phyloP scores from a whole-genome alignment of 2,113 vertebrate genomes.

The Pao palembangensis region DNA sequence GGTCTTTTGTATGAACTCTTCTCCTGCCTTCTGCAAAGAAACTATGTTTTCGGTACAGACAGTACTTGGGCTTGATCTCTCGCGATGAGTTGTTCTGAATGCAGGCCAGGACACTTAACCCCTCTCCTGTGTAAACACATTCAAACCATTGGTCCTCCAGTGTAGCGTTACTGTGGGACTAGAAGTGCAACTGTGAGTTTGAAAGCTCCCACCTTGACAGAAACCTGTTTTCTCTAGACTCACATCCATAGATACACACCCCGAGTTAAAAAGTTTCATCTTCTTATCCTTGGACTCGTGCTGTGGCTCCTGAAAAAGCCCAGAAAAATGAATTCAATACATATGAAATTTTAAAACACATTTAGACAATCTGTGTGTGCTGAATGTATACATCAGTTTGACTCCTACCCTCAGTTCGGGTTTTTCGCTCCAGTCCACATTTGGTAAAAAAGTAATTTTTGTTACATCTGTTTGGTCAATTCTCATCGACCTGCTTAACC shows the following conservation, averaged over 20 bases:
- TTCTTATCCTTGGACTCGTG: constrained; percentile 64
- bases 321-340: background rate
- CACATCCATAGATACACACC: constrained; percentile 65
- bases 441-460: constrained; percentile 57
- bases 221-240: constrained; percentile 61
- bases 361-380: background rate
- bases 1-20: constrained; percentile 34
- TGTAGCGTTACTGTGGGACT: background rate
- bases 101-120: constrained; percentile 51
- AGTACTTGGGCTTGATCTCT: constrained; percentile 67
- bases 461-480: constrained; percentile 43
- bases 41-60: constrained; percentile 66
- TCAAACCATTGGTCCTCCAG: no score
- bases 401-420: constrained; percentile 54
- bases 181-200: background rate
- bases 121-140: constrained; percentile 46
- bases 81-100: constrained; percentile 68
- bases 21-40: constrained; percentile 55
- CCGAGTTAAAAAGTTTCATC: constrained; percentile 61
- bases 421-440: background rate
- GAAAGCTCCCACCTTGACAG: constrained; percentile 42
- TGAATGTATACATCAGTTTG: background rate
- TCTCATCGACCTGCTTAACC: constrained; percentile 64
- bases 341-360: background rate
- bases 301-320: constrained; percentile 57